Percentiles rank a stretch among this genome's conserved stretches.
Conservation (phyloP, 2,888 invertebrate species). For the Rosalia funebris region DNA sequence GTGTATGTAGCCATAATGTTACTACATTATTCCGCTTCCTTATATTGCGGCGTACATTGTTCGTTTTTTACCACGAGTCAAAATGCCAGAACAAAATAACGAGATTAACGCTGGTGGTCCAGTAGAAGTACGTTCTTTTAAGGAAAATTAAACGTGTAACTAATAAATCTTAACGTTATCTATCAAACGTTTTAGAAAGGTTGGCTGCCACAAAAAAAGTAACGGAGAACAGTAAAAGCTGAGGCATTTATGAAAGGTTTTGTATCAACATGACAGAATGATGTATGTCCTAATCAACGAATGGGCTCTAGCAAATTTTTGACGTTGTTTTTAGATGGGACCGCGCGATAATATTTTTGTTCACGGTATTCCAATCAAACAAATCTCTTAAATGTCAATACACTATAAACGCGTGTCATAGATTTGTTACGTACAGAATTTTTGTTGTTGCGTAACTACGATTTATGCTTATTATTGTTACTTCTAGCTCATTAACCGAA, state of each 20-base stretch:
- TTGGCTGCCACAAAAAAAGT: constrained; percentile 17
- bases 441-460: constrained; percentile 1
- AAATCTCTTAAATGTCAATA: constrained; percentile 23
- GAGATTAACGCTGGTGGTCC: neutral
- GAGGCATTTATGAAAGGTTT: constrained; percentile 26
- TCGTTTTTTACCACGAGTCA: neutral
- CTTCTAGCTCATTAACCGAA: neutral
- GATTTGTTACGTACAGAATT: constrained; percentile 5
- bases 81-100: neutral
- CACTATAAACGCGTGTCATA: constrained; percentile 9
- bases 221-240: constrained; percentile 18
- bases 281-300: constrained; percentile 27
- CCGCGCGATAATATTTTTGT: constrained; percentile 14
- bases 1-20: too few species aligned
- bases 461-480: neutral
- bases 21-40: too few species aligned
- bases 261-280: constrained; percentile 26
- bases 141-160: neutral
- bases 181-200: constrained; percentile 17
- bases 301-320: constrained; percentile 24
- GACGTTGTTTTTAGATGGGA: constrained; percentile 26
- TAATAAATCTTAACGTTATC: constrained; percentile 19
- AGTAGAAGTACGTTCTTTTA: neutral
- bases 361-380: constrained; percentile 24
- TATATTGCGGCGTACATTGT: too few species aligned